Percentiles rank a stretch among this genome's conserved stretches.
phyloP scores from a whole-genome alignment of 35 echinoderm and acorn worm genomes.

The Ptychodera flava region DNA sequence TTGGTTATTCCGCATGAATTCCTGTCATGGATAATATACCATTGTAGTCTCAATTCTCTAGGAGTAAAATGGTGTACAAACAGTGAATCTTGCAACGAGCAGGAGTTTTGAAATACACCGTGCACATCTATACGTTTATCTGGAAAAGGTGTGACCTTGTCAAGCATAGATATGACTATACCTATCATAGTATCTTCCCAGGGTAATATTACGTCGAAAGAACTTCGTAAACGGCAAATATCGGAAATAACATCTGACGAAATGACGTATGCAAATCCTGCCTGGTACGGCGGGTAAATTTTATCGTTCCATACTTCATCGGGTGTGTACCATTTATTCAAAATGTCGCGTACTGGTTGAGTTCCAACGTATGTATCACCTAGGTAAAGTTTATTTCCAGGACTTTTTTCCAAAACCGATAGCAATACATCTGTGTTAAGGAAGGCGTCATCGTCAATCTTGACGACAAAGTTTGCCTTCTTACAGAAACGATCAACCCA shows the following conservation, averaged over 20 bases:
- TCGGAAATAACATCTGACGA: not conserved
- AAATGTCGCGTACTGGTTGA: not conserved
- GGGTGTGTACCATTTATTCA: not conserved
- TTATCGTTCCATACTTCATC: not conserved
- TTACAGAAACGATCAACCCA: not conserved
- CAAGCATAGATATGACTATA: not conserved
- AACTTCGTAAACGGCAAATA: not conserved
- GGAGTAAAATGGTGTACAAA: not conserved
- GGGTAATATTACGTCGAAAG: not conserved
- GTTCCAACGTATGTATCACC: not conserved
- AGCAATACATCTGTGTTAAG: not conserved
- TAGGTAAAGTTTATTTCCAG: not conserved
- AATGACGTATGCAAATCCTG: not conserved
- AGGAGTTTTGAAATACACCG: not conserved
- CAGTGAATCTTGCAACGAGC: not conserved
- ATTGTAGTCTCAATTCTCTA: not conserved
- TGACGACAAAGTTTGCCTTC: not conserved
- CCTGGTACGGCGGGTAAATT: not conserved
- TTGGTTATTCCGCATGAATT: not conserved
- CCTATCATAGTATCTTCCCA: not conserved
- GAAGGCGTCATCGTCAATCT: not conserved
- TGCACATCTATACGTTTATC: not conserved
- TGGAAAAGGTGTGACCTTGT: not conserved
- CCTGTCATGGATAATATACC: not conserved
- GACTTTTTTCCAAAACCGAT: not conserved